Evolutionary conservation across 2,797 vertebrate genomes (phyloP).

Genomic region (Chiroxiphia lanceolata): DNA sequence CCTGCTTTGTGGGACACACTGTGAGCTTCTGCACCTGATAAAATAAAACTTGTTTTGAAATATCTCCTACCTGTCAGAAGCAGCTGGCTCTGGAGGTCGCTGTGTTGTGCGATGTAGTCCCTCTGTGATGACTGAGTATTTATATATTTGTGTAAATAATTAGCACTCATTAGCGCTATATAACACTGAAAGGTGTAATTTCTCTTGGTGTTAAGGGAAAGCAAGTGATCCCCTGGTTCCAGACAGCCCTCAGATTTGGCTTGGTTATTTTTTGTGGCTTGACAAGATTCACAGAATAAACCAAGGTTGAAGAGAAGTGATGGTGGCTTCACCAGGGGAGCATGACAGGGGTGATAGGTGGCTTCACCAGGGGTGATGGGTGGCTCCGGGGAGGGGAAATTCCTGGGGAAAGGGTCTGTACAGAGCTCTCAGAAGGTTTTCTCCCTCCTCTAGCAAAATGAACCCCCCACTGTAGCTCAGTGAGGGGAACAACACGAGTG

Average conservation of each 20-base stretch:
- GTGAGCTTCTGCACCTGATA: background rate
- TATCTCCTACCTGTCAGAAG: background rate
- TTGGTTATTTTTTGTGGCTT: background rate
- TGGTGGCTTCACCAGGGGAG: background rate
- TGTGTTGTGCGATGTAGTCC: background rate
- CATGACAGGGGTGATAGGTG: background rate
- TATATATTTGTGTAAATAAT: background rate
- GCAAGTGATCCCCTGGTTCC: background rate
- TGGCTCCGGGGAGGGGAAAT: background rate
- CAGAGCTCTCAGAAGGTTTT: background rate
- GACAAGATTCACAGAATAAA: background rate
- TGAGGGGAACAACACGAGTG: background rate
- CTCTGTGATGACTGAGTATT: background rate
- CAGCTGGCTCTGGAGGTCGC: background rate
- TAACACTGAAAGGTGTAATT: background rate
- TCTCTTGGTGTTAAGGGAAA: background rate
- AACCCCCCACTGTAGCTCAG: background rate
- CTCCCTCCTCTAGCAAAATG: background rate
- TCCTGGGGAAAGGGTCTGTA: background rate
- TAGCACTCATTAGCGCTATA: background rate
- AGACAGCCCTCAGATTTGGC: background rate
- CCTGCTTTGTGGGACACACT: background rate
- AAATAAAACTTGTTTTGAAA: background rate
- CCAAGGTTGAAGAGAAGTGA: background rate
- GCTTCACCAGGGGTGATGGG: background rate